Evolutionary conservation across 2,113 vertebrate species (phyloP), one percentile per base, ranked within the genome.

Genomic region (Hippocampus zosterae): DNA sequence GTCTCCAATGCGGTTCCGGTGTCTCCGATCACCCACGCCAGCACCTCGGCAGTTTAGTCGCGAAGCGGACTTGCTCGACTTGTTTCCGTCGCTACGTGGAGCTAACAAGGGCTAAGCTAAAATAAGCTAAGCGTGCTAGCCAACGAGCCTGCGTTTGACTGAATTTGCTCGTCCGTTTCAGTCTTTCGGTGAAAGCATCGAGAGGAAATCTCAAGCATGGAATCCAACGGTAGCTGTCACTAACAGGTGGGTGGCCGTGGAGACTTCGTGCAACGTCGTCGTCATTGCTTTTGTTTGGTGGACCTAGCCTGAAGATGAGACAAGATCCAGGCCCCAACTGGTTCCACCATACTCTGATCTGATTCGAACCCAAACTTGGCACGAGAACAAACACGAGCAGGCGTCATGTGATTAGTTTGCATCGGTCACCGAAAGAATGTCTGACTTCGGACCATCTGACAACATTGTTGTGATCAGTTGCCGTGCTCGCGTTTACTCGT

Each of bases 231-330:
- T 9, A 41, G 3, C 40, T 59, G 18, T 10, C 37, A 29, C 2
- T 40, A 63, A 69, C 79, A 67, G 76, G 88, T 84, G 76, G 68
- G 40, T 41, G 40, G 37, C 9, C 8, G 37, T 19, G n/a, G 21
- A 2, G n/a, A 1, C 6, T 9, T 42, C 1, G 40, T 42, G 21
- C 3, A 12, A 21, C 60, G 33, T n/a, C 15, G 21, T 53, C 18
- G 46, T 50, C 7, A 18, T 53, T 53, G 52, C 9, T 53, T 21
- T 53, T 27, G 13, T 7, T 40, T 5, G 33, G 9, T 41, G 29
- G 60, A 62, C 33, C 18, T 21, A 2, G 13, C 63, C 5, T 0
- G 23, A 46, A n/a, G 63, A 23, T 5, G 57, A 33, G 55, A 6
- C 23, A 23, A 11, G 15, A 33, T 18, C 25, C 21, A 55, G 52